phyloP scores from a whole-genome alignment of 2,888 invertebrate genomes.

The Petrolisthes cinctipes region DNA sequence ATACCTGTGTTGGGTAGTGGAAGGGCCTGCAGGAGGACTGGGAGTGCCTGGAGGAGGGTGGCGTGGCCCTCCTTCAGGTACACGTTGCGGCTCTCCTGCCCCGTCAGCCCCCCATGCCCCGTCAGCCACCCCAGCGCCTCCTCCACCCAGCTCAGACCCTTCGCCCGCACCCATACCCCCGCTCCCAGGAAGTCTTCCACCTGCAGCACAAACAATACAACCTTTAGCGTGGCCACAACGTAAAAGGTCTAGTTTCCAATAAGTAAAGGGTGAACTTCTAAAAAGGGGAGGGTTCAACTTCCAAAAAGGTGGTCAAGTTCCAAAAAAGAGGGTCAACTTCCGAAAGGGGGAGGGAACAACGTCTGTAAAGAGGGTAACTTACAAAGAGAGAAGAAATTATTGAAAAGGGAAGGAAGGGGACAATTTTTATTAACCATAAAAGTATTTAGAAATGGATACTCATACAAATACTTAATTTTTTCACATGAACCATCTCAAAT shows the following conservation, averaged over 20 bases:
- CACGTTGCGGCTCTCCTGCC: background rate
- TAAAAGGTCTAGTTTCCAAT: background rate
- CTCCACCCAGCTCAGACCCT: background rate
- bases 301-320: too few species aligned
- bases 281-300: background rate
- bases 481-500: too few species aligned
- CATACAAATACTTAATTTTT: too few species aligned
- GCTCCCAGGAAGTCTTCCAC: conserved; percentile 21
- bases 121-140: conserved; percentile 7
- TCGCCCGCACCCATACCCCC: conserved; percentile 9
- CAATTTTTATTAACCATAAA: too few species aligned
- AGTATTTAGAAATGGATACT: too few species aligned
- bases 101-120: background rate
- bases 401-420: too few species aligned
- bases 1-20: background rate
- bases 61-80: background rate
- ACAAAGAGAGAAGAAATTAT: too few species aligned
- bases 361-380: too few species aligned
- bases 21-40: background rate
- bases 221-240: background rate
- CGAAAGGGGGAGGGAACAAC: too few species aligned
- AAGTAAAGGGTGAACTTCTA: background rate
- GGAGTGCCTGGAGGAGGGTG: background rate
- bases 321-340: too few species aligned
- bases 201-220: background rate